These are phyloP conservation scores for Clamator glandarius DNA, from an alignment of 2,797 vertebrate genomes.

Conservation along the genomic window DNA sequence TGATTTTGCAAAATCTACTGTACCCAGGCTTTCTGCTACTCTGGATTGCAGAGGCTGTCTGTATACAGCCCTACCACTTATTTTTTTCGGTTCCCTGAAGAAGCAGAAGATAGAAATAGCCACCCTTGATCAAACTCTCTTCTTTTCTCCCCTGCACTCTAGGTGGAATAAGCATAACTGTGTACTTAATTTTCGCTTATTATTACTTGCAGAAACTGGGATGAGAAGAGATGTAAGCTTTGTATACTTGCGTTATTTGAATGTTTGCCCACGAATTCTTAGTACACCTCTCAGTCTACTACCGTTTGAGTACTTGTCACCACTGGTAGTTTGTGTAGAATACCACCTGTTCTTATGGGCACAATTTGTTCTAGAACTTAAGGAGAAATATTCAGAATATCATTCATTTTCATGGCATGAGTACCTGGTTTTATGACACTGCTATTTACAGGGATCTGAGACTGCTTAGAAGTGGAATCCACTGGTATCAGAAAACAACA, in stretches of 20 bases:
- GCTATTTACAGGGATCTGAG: background rate
- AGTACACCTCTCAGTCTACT: background rate
- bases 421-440: background rate
- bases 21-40: background rate
- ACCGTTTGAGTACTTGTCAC: background rate
- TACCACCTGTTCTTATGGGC: background rate
- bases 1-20: background rate
- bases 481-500: background rate
- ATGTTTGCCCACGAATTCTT: background rate
- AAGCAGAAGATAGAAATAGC: background rate
- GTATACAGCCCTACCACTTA: background rate
- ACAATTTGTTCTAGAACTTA: background rate
- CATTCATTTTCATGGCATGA: background rate
- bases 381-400: background rate
- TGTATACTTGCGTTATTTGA: fast-evolving
- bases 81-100: background rate
- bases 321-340: background rate
- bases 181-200: background rate
- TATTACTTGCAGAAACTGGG: background rate
- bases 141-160: background rate
- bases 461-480: background rate
- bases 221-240: background rate
- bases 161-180: background rate
- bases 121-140: background rate
- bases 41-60: background rate